These are phyloP conservation scores for Gasterosteus nipponicus DNA, from an alignment of 2,113 vertebrate species.

Conservation along the genomic window DNA sequence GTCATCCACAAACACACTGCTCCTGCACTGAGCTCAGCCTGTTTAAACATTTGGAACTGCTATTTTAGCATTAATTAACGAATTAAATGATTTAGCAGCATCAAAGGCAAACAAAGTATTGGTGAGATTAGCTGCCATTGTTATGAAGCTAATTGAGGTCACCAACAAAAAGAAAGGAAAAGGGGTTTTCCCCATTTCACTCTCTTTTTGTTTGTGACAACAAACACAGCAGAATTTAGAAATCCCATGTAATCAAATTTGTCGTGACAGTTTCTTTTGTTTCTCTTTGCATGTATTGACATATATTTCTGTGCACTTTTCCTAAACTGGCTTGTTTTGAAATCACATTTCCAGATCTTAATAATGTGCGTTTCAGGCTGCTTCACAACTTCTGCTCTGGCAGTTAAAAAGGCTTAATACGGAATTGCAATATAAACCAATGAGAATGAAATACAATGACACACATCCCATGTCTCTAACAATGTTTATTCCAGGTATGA, in stretches of 20 bases:
- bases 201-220: constrained; percentile 31
- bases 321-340: constrained; percentile 6
- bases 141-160: constrained; percentile 58
- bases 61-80: constrained; percentile 66
- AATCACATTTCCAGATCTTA: constrained; percentile 19
- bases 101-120: constrained; percentile 68
- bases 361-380: background rate
- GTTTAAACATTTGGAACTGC: constrained; percentile 59
- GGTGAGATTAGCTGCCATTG: constrained; percentile 59
- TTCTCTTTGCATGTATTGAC: background rate
- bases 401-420: constrained; percentile 11
- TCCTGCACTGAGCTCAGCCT: constrained; percentile 30
- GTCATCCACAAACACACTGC: constrained; percentile 9
- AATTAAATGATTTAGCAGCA: constrained; percentile 55
- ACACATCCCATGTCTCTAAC: constrained; percentile 9
- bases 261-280: background rate
- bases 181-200: background rate
- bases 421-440: constrained; percentile 24
- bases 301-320: constrained; percentile 5
- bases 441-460: constrained; percentile 11
- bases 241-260: constrained; percentile 32
- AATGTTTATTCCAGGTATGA: constrained; percentile 16
- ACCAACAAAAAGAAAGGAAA: constrained; percentile 8
- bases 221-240: constrained; percentile 30
- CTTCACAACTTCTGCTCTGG: background rate